phyloP scores from a whole-genome alignment of 2,797 vertebrate species.

The Hoplostethus mediterraneus region DNA sequence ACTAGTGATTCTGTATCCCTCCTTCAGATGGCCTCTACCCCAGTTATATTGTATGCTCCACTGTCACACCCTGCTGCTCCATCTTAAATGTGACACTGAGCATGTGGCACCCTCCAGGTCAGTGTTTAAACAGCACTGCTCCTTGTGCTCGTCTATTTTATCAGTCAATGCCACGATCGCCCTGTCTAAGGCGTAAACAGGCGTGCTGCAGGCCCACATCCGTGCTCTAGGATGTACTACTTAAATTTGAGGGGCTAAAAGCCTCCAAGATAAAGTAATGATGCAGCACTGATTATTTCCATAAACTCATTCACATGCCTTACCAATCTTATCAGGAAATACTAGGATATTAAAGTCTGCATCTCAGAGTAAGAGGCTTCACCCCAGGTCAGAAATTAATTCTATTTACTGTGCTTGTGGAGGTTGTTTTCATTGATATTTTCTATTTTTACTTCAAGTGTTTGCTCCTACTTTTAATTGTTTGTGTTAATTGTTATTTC shows the following conservation, averaged over 20 bases:
- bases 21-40: constrained; percentile 17
- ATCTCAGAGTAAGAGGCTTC: background rate
- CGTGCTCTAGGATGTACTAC: constrained; percentile 39
- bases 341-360: constrained; percentile 22
- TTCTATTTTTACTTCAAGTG: too few relatives aligned
- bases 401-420: background rate
- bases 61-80: background rate
- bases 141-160: constrained; percentile 45
- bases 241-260: constrained; percentile 44
- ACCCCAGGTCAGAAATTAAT: constrained; percentile 8
- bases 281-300: constrained; percentile 42
- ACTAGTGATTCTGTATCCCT: constrained; percentile 21
- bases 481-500: too few relatives aligned
- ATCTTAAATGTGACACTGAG: background rate
- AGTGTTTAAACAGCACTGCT: constrained; percentile 35
- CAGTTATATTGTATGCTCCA: background rate
- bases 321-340: constrained; percentile 33
- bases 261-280: constrained; percentile 47
- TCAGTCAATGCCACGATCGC: constrained; percentile 50
- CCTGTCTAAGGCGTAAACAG: constrained; percentile 42
- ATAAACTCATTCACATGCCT: constrained; percentile 52
- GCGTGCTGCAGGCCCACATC: constrained; percentile 44
- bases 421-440: constrained; percentile 5
- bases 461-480: constrained; percentile 5
- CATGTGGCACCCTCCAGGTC: constrained; percentile 33